Conservation (phyloP, 2,113 vertebrate genomes). For the Dinomys branickii region DNA sequence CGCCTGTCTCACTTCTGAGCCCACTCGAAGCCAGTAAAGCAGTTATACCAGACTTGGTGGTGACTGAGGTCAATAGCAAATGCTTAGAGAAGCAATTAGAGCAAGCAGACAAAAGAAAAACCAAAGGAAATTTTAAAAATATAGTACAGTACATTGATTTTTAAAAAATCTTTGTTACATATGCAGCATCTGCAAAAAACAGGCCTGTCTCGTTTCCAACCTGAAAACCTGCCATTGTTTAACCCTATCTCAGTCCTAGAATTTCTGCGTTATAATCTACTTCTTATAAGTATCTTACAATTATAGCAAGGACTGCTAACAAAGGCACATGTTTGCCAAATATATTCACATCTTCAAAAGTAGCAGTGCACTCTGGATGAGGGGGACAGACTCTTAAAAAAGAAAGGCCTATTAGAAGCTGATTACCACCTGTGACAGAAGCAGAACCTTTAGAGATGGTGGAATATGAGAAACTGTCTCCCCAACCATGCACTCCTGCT, state of each 20-base stretch:
- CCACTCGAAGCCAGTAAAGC: conserved; percentile 61
- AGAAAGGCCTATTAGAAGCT: conserved; percentile 2
- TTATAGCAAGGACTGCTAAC: conserved; percentile 33
- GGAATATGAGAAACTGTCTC: not conserved
- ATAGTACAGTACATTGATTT: not conserved
- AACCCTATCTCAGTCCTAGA: not conserved
- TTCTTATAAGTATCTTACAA: conserved; percentile 33
- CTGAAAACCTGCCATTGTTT: not conserved
- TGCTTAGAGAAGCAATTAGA: conserved; percentile 54
- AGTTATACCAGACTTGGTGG: conserved; percentile 40
- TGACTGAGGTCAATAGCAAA: conserved; percentile 50
- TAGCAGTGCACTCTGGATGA: not conserved
- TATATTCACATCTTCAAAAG: conserved; percentile 54
- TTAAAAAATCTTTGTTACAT: conserved; percentile 24
- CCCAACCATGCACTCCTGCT: not conserved
- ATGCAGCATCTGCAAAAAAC: conserved; percentile 17
- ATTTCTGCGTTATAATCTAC: not conserved
- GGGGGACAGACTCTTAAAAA: not conserved
- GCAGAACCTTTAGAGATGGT: not conserved
- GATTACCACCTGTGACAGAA: not conserved
- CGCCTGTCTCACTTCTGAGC: not conserved
- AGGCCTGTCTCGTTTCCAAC: conserved; percentile 18
- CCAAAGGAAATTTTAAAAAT: not conserved
- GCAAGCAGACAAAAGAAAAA: conserved; percentile 20
- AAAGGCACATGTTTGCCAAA: conserved; percentile 55